Evolutionary conservation across 2,113 vertebrate species (phyloP), one percentile per base, ranked within the genome.

Genomic region (Corvus hawaiiensis): DNA sequence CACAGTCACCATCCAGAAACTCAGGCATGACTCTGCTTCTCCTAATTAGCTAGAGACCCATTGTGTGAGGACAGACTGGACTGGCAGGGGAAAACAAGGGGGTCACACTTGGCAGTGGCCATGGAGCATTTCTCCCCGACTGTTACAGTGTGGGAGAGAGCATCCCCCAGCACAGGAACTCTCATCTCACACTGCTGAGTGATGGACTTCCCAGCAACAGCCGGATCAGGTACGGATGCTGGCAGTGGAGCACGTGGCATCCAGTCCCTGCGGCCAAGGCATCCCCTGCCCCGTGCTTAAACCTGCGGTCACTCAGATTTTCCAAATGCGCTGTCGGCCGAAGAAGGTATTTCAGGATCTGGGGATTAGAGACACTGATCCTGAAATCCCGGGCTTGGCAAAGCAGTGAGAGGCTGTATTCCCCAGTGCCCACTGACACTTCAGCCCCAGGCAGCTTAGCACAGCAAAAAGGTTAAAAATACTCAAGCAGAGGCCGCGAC

Each of bases 381-480:
- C 95, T 93, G 90, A 84, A 96, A 96, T 93, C 96, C 93, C 11
- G 2, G 81, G 74, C 83, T 81, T 72, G 94, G 84, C 84, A 58
- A 51, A 75, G 95, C 32, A 5, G 90, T 30, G 5, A 86, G 83
- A 79, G 67, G 66, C 72, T 86, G 85, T 15, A 35, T 94, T 89
- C 85, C 89, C 66, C 69, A 3, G 77, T 68, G 77, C 89, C 56
- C 37, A 10, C 81, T 80, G 90, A 91, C 92, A 93, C 95, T 63
- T 94, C 89, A 84, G 94, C 87, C 84, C 66, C 94, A 23, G 90
- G 90, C 93, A 96, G 97, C 96, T 97, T 96, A 97, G 85, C 88
- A 35, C 80, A 95, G 96, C 77, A 95, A 90, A 96, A 96, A 97
- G 96, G 96, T 97, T 96, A 97, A 96, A 96, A 97, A 97, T 96